A percentile compares a stretch with the other conserved stretches of the same genome.
Conservation (phyloP, 2,797 vertebrate genomes). For the Diplodus sargus region DNA sequence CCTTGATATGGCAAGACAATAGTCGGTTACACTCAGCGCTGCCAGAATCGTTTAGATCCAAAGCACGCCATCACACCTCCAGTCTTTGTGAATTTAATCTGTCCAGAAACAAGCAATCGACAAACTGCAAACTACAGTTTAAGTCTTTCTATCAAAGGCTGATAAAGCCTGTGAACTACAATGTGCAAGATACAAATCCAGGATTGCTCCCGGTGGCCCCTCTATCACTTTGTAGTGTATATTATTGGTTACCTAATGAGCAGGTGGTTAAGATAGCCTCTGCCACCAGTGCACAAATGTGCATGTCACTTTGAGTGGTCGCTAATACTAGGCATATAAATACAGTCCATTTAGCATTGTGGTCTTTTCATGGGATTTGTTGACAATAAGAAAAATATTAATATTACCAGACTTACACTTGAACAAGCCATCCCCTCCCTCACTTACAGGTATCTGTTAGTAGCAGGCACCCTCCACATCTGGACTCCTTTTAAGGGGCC, state of each 20-base stretch:
- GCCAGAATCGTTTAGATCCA: constrained; percentile 45
- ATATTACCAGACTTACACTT: background rate
- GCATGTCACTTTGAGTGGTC: no score
- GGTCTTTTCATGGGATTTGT: background rate
- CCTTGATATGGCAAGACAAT: constrained; percentile 48
- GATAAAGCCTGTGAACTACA: background rate
- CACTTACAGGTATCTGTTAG: constrained; percentile 89
- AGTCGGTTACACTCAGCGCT: constrained; percentile 29
- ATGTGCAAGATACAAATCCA: no score
- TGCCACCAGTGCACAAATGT: no score
- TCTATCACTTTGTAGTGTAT: no score
- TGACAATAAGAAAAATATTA: constrained; percentile 4
- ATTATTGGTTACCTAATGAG: no score
- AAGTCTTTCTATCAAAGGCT: background rate
- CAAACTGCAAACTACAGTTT: background rate
- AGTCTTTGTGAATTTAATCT: background rate
- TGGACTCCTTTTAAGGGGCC: constrained; percentile 88
- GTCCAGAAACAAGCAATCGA: background rate
- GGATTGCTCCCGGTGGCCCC: no score
- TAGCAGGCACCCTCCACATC: constrained; percentile 89
- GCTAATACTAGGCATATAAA: no score
- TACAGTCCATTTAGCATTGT: background rate
- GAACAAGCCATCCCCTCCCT: background rate
- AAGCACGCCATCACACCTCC: constrained; percentile 45
- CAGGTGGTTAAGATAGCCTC: no score